Evolutionary conservation across 2,113 vertebrate species (phyloP), one percentile per base, ranked within the genome.

Genomic region (Ivindomyrus marchei): DNA sequence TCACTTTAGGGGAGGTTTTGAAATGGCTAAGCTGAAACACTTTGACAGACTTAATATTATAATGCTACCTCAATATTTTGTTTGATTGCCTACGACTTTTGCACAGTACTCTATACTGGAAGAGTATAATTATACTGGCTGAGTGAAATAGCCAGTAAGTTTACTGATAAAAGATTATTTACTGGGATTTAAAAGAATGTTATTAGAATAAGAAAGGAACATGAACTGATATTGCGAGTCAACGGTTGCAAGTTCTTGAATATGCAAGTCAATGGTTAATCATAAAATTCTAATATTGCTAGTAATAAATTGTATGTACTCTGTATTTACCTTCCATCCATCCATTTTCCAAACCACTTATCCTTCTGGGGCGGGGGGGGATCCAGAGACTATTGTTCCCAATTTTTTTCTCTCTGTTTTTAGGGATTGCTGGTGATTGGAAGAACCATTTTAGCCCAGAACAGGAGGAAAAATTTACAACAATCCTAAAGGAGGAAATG

Each of bases 351-450:
- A 17, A 53, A 53, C 50, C 3, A 3, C 50, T 17, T 53, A 19
- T 53, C 3, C 50, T 53, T 53, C 15, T 15, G 31, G 31, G 31
- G 0, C 31, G 31, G 31, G 31, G 31, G 31, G 31, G 31, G 31
- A 31, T 31, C 31, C 31, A 31, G 31, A 31, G 31, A 36, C 31
- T 36, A 36, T 36, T 36, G 31, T 36, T 36, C 31, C 31, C 31
- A 36, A 36, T 46, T 46, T 85, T 31, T n/a, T 49, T 52, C 1
- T 36, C 19, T 85, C 53, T 92, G 87, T 66, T 92, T 80, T 9
- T 92, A 97, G 97, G 97, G 2, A n/a, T 95, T 49, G 50, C 45
- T 83, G 97, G 96, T 39, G 97, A 97, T 90, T 97, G 96, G 96
- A 96, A 95, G 91, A 96, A 95, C 19, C 93, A 97, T 91, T 96